phyloP scores from a whole-genome alignment of 2,888 invertebrate genomes.

The Diarsia rubi region DNA sequence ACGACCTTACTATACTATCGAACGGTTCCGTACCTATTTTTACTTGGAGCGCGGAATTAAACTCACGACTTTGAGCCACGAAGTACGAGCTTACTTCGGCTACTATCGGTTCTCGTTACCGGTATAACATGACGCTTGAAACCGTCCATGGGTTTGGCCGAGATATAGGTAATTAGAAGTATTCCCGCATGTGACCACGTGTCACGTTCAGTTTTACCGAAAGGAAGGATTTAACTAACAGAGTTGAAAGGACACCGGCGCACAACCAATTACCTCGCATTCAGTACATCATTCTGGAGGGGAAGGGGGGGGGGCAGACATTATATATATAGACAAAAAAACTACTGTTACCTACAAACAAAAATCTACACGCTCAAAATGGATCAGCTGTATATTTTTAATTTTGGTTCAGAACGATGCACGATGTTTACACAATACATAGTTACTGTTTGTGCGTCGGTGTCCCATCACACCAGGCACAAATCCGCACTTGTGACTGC shows the following conservation, averaged over 20 bases:
- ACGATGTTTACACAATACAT: too few species aligned
- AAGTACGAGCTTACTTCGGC: constrained; percentile 19
- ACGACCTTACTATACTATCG: constrained; percentile 66
- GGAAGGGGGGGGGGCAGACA: too few species aligned
- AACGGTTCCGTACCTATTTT: constrained; percentile 70
- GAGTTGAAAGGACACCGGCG: too few species aligned
- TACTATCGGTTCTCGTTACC: constrained; percentile 44
- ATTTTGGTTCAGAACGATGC: too few species aligned
- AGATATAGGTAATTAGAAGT: not conserved
- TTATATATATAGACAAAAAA: too few species aligned
- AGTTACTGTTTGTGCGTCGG: not conserved
- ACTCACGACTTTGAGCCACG: constrained; percentile 68
- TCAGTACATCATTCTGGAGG: too few species aligned
- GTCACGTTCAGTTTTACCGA: too few species aligned
- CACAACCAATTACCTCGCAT: too few species aligned
- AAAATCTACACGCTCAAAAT: too few species aligned
- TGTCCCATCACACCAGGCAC: not conserved
- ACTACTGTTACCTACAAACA: too few species aligned
- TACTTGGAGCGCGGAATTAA: constrained; percentile 66
- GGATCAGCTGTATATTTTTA: too few species aligned
- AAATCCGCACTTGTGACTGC: not conserved
- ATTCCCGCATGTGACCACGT: not conserved
- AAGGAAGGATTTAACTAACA: too few species aligned
- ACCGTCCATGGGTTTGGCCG: not conserved
- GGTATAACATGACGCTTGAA: not conserved